phyloP scores from a whole-genome alignment of 2,797 vertebrate species.

The Siniperca undulata region DNA sequence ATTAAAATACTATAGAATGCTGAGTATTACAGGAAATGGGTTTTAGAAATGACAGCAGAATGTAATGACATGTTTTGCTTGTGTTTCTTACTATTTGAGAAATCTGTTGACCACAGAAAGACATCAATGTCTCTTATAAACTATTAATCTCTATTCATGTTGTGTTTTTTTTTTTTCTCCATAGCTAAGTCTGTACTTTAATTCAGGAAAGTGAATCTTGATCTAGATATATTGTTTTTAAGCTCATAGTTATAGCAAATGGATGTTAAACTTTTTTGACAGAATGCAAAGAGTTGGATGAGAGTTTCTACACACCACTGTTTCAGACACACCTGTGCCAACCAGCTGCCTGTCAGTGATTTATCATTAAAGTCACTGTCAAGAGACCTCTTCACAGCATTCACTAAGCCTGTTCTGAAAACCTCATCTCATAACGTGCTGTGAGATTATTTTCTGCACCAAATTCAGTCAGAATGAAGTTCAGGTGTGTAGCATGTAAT shows the following conservation, averaged over 20 bases:
- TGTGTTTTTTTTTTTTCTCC: not conserved
- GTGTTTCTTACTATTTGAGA: not conserved
- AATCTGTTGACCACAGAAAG: slow-evolving; percentile 7
- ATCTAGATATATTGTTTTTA: slow-evolving; percentile 2
- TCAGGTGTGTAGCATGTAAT: slow-evolving; percentile 23
- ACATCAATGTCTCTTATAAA: not conserved
- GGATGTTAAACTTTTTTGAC: not conserved
- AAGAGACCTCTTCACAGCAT: slow-evolving; percentile 39
- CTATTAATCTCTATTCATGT: not conserved
- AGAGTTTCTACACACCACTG: not conserved
- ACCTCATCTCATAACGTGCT: slow-evolving; percentile 24
- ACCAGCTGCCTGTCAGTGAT: slow-evolving; percentile 42
- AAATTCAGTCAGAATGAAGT: slow-evolving; percentile 25
- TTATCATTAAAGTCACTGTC: slow-evolving; percentile 38
- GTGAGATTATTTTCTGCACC: slow-evolving; percentile 34
- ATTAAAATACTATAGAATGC: not conserved
- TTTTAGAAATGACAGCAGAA: slow-evolving; percentile 2
- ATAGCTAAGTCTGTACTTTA: slow-evolving; percentile 17
- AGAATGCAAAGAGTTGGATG: slow-evolving; percentile 21
- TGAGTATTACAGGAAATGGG: not conserved
- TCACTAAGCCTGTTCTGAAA: slow-evolving; percentile 32
- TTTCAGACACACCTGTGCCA: slow-evolving; percentile 10
- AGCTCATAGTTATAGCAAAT: slow-evolving; percentile 28
- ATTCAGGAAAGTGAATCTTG: not conserved
- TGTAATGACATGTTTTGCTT: not conserved